Conservation (phyloP, 2,113 vertebrate genomes). For the Piaya cayana region DNA sequence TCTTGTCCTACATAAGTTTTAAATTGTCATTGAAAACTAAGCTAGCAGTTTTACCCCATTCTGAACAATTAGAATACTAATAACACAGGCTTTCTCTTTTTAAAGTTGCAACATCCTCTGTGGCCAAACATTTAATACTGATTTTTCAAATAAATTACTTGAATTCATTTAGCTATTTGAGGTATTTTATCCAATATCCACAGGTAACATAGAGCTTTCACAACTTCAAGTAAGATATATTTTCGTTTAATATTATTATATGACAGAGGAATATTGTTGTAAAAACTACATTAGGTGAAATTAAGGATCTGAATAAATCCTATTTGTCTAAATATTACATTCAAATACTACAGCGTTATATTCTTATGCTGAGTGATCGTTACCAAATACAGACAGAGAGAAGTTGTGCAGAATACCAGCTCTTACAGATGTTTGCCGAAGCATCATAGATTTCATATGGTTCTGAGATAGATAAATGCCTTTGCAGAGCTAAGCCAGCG, state of each 20-base stretch:
- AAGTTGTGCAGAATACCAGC: background rate
- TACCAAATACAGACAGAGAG: background rate
- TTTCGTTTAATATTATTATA: slow-evolving; percentile 8
- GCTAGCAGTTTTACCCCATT: background rate
- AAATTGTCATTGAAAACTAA: background rate
- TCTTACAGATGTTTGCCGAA: slow-evolving; percentile 19
- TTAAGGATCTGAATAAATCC: background rate
- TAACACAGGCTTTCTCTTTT: background rate
- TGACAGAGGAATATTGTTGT: background rate
- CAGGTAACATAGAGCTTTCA: background rate
- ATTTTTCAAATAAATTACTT: background rate
- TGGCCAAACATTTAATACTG: background rate
- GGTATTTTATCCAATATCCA: background rate
- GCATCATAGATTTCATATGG: slow-evolving; percentile 8
- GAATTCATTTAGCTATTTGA: background rate
- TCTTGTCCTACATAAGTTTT: background rate
- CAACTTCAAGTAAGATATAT: background rate
- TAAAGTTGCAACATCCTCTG: background rate
- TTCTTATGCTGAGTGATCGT: background rate
- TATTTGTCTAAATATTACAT: slow-evolving; percentile 41
- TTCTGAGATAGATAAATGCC: slow-evolving; percentile 9
- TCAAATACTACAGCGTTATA: slow-evolving; percentile 16
- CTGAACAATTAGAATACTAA: background rate
- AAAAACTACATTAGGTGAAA: background rate
- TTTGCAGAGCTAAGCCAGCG: background rate